Base-by-base conservation (phyloP, 2,888 invertebrate genomes). In the Griposia aprilina region DNA sequence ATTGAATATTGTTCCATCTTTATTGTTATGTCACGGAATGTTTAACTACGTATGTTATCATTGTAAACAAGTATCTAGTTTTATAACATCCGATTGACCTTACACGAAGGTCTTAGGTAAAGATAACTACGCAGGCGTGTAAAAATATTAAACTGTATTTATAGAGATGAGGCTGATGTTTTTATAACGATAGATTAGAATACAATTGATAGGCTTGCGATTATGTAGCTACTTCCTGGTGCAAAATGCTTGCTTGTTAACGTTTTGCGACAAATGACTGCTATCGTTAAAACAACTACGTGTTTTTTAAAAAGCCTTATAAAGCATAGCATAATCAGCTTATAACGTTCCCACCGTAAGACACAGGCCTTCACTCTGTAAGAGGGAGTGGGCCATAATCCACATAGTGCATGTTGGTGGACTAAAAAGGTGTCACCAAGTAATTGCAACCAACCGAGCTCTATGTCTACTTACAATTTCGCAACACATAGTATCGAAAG, bases 31-130 rank as follows among this genome's bases (percentile, higher is more conserved):
- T 90, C 90, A 86, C 89, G 90, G 91, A 91, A 91, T 87, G 90
- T 89, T 90, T 81, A 91, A 86, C 88, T 89, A 86, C 86, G 87
- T 92, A 89, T 94, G 94, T 91, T 92, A 90, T 89, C 89, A 92
- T 92, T 92, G 90, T 91, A 86, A 91, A 90, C 90, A 83, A 89
- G 90, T 92, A 90, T 91, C 87, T 90, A 92, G 94, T 94, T 96
- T 92, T 96, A 95, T 95, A 95, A 95, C 89, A 93, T 92, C 88
- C 82, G 90, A 88, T 89, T 93, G 95, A 95, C 96, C 96, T 96
- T 90, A 92, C 88, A 83, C 91, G 91, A 92, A 94, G 94, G 92
- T 90, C 93, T 93, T 86, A n/a, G n/a, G n/a, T n/a, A 87, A 87
- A 72, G 69, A 82, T 86, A 80, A 87, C 88, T 90, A 91, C 90